Base-by-base conservation (phyloP, 2,113 vertebrate genomes). In the Sciurus niger region DNA sequence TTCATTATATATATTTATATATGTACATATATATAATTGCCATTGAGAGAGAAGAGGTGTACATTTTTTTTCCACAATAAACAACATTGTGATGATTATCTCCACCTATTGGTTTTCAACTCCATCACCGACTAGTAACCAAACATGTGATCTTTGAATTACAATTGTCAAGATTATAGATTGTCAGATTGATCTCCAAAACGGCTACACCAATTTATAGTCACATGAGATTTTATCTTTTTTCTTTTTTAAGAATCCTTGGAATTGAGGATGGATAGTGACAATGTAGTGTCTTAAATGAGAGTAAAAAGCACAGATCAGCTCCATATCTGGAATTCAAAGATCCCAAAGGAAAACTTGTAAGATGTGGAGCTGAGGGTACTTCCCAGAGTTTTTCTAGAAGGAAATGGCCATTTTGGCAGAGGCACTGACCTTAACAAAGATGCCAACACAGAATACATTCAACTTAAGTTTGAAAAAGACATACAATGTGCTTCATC, bases 321-420 rank as follows among this genome's bases (percentile, higher is more conserved):
- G 51, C n/a, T 89, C 55, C 32, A 9, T n/a, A 11, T 20, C 30
- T 78, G 89, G 46, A 22, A 95, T 86, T 82, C 80, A 40, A 94
- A 63, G 34, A 93, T 89, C 18, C 58, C 51, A 84, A 87, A 84
- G 40, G 70, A 90, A 65, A 93, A 78, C 28, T n/a, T 40, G 58
- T 87, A 40, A 60, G n/a, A 68, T 7, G 3, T 68, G 25, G 34
- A 51, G 7, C 37, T 40, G 37, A 65, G 8, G 37, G 72, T 58
- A 12, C 76, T 93, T 96, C 72, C 65, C 46, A 55, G 18, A 53
- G 20, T 53, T 78, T 70, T 58, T 74, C 60, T 89, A 37, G 79
- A 96, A 85, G 65, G 46, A 93, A 85, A 67, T 70, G 86, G 76
- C 30, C 18, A 34, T 86, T 89, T 96, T 24, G 37, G n/a, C 58